These are phyloP conservation scores for Macquaria australasica DNA, from an alignment of 2,113 vertebrate species.

Conservation along the genomic window DNA sequence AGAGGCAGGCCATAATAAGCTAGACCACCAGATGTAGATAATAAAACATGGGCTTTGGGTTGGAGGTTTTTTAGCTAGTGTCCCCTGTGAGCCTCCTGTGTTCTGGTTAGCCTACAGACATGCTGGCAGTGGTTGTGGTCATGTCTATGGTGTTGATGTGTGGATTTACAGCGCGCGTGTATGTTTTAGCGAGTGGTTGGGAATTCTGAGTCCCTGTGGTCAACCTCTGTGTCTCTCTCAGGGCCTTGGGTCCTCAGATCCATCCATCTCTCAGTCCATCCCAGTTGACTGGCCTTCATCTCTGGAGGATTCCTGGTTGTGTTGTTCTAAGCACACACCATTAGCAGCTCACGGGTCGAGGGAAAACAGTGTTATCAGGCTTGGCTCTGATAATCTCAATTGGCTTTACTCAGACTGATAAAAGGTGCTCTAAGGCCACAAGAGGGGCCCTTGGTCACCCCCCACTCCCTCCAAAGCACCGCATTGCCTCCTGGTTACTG, in stretches of 20 bases:
- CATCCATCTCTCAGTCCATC: conserved; percentile 67
- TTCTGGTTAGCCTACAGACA: conserved; percentile 74
- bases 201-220: conserved; percentile 73
- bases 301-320: conserved; percentile 84
- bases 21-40: conserved; percentile 95
- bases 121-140: conserved; percentile 66
- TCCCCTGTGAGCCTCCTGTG: conserved; percentile 69
- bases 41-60: conserved; percentile 86
- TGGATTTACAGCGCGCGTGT: conserved; percentile 74
- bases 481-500: conserved; percentile 78
- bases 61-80: conserved; percentile 71
- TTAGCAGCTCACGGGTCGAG: conserved; percentile 90
- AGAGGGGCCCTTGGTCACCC: conserved; percentile 75
- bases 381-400: conserved; percentile 90
- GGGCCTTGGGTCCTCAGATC: conserved; percentile 49
- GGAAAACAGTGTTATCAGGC: conserved; percentile 90
- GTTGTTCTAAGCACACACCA: conserved; percentile 90
- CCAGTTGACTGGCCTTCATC: conserved; percentile 80
- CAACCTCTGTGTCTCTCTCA: conserved; percentile 63
- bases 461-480: conserved; percentile 36
- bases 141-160: conserved; percentile 76
- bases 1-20: conserved; percentile 89
- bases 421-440: conserved; percentile 83
- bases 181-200: conserved; percentile 79
- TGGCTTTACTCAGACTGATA: conserved; percentile 91